These are phyloP conservation scores for Cyclina sinensis DNA, from an alignment of 1,140 invertebrate species.

Conservation along the genomic window DNA sequence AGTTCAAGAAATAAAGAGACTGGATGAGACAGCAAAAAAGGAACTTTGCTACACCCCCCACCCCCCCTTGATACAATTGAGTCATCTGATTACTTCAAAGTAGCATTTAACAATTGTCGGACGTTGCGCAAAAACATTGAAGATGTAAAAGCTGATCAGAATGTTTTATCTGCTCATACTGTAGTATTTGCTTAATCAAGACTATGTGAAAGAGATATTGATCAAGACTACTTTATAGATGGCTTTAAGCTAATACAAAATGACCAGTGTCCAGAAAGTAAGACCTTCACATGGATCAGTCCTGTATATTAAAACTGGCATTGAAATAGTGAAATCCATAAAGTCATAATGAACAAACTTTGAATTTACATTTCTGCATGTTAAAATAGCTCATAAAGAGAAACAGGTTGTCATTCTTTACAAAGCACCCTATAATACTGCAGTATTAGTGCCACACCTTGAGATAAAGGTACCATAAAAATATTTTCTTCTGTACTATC, in stretches of 20 bases:
- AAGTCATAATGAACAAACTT: not conserved
- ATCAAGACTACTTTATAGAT: not conserved
- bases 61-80: slow-evolving; percentile 5
- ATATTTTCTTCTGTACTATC: no score
- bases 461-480: no score
- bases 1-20: no score
- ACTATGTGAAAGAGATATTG: not conserved
- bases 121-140: slow-evolving; percentile 7
- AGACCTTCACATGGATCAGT: slow-evolving; percentile 2
- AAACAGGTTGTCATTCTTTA: slow-evolving; percentile 4
- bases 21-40: no score
- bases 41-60: no score
- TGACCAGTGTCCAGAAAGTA: not conserved
- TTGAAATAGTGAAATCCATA: not conserved
- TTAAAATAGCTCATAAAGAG: not conserved
- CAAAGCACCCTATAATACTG: no score
- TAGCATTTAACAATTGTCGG: slow-evolving; percentile 8
- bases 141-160: slow-evolving; percentile 28
- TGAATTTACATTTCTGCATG: not conserved
- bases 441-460: no score
- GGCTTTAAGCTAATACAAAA: not conserved
- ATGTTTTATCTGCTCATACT: slow-evolving; percentile 26
- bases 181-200: slow-evolving; percentile 5
- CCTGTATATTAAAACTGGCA: not conserved
- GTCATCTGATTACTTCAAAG: not conserved